Evolutionary conservation across 2,888 invertebrate genomes (phyloP), one percentile per base, ranked within the genome.

Genomic region (Xanthorhoe spadicearia): DNA sequence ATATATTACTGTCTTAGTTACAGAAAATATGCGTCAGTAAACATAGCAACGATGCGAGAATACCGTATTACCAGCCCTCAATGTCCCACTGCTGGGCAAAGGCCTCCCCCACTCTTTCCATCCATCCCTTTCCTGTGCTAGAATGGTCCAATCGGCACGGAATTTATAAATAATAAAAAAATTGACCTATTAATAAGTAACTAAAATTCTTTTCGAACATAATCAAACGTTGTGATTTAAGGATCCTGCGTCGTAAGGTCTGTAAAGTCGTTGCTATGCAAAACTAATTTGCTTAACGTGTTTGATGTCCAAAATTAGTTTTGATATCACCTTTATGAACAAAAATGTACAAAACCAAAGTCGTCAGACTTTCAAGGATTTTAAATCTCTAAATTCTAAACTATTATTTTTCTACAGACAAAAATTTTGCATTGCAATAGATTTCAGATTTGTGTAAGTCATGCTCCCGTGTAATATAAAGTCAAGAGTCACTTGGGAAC

Each of bases 401-500:
- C 3, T 43, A 13, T 43, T 3, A 43, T 10, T 13, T 43, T n/a
- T 13, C 2, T 4, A 13, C 13, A 13, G 5, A 43, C 10, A 43
- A 38, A 38, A 38, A 19, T 10, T 19, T 19, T 18, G 6, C 28
- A 52, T 28, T 8, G 28, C 8, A 28, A 2, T 6, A 18, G 8
- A 53, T 54, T 43, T 56, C n/a, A 23, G 17, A 19, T 13, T 8
- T 18, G 43, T 10, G 49, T 35, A 15, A 51, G 17, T 38, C 59
- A 51, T 9, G 28, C n/a, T 19, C 35, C 50, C 50, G n/a, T 10
- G 50, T n/a, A 17, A 48, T 46, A 23, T 8, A 0, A 8, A 1
- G 17, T 2, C 8, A 53, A 52, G 28, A 35, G 17, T 35, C 35
- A 53, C 28, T 6, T 4, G 32, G 32, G 17, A 15, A 17, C 23